Base-by-base conservation (phyloP, 2,113 vertebrate genomes). In the Herpailurus yagouaroundi region DNA sequence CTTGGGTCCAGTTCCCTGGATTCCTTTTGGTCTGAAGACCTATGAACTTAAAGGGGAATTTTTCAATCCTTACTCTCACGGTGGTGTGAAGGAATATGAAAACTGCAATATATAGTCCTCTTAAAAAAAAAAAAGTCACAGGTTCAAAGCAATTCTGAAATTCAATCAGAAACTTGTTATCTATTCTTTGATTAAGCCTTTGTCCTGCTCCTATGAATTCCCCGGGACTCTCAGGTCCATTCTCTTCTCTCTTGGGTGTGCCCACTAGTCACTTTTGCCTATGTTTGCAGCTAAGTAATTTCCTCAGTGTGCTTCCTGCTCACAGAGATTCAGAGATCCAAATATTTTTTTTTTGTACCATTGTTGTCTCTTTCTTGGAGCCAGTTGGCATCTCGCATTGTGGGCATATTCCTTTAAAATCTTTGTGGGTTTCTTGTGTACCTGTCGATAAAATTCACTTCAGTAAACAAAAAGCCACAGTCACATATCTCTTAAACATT, bases 401-500 rank as follows among this genome's bases (percentile, higher is more conserved):
- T 76, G 25, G 38, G 38, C 45, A 76, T 38, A 76, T 45, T 76
- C 33, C 21, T 90, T 69, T 27, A 29, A 81, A 96, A 83, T 73
- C 2, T 41, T 48, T 74, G 7, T 71, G 33, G 5, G 7, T 84
- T 83, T 80, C 50, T 91, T 73, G 68, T 69, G 18, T 18, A 13
- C n/a, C 73, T 68, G 69, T 83, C 45, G 81, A 63, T 76, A 83
- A 77, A 88, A 76, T 79, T 92, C 29, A 63, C 38, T 91, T 92
- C 48, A 60, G 13, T 48, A 92, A 83, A 92, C 12, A 83, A 88
- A 89, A 64, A 79, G 9, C 21, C 41, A 79, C 3, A n/a, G 45
- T 86, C 52, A 83, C 50, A 80, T 71, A 74, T 84, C 36, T 74
- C 60, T 97, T 81, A 60, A 92, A 73, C 27, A 81, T 86, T n/a